These are phyloP conservation scores for Maconellicoccus hirsutus DNA, from an alignment of 1,140 invertebrate species.

Conservation along the genomic window DNA sequence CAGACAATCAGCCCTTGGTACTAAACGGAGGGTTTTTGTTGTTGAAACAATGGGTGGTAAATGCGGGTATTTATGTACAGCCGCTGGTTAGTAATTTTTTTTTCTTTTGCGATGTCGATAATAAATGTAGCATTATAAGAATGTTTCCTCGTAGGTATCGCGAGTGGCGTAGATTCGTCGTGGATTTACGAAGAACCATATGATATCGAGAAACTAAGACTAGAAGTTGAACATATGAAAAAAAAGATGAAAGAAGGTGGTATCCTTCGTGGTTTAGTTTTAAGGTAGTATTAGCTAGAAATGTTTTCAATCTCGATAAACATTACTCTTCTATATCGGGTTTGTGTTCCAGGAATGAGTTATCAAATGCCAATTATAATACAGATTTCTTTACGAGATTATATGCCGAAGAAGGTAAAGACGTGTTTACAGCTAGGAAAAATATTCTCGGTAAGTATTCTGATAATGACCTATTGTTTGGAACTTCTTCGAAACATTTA, in stretches of 20 bases:
- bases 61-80: conserved; percentile 23
- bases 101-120: not conserved
- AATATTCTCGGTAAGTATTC: conserved; percentile 20
- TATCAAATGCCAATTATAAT: conserved; percentile 23
- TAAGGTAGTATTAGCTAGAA: conserved; percentile 21
- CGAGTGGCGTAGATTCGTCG: conserved; percentile 23
- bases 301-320: no score
- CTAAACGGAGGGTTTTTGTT: conserved; percentile 22
- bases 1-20: conserved; percentile 25
- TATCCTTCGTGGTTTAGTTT: conserved; percentile 22
- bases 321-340: not conserved
- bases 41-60: conserved; percentile 24
- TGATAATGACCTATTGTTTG: no score
- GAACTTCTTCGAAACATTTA: not conserved
- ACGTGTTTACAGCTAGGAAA: conserved; percentile 9
- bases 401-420: conserved; percentile 18
- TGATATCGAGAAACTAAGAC: conserved; percentile 7
- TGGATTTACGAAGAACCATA: conserved; percentile 23
- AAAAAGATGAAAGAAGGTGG: conserved; percentile 12
- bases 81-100: conserved; percentile 10
- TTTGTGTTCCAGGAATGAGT: conserved; percentile 13
- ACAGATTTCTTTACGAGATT: conserved; percentile 17
- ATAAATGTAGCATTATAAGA: not conserved
- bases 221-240: not conserved
- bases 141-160: conserved; percentile 5